A percentile compares a stretch with the other conserved stretches of the same genome.
phyloP scores from a whole-genome alignment of 1,140 invertebrate genomes.

The Drosophila kohkoa region DNA sequence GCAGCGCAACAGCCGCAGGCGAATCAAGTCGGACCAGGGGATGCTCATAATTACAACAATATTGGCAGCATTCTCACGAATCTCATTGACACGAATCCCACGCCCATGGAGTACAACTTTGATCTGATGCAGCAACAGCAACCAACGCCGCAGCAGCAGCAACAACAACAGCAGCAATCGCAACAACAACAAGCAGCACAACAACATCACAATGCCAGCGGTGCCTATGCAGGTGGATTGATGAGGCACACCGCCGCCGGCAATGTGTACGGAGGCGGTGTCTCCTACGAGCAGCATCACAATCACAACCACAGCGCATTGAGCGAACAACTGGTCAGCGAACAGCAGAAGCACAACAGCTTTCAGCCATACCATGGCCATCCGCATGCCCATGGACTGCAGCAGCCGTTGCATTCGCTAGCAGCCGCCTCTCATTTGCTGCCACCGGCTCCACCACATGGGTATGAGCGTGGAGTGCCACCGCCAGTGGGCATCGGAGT shows the following conservation, averaged over 20 bases:
- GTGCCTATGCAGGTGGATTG: slow-evolving; percentile 55
- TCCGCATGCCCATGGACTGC: slow-evolving; percentile 49
- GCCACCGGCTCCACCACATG: slow-evolving; percentile 71
- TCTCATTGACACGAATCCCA: slow-evolving; percentile 82
- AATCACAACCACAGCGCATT: slow-evolving; percentile 40
- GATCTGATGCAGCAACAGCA: slow-evolving; percentile 72
- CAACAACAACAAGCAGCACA: slow-evolving; percentile 56
- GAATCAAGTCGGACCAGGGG: slow-evolving; percentile 50
- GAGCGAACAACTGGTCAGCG: slow-evolving; percentile 60
- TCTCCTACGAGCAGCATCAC: slow-evolving; percentile 70
- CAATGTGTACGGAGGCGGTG: slow-evolving; percentile 65
- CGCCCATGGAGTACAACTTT: slow-evolving; percentile 81
- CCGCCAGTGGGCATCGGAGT: slow-evolving; percentile 49
- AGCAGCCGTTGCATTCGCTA: slow-evolving; percentile 63
- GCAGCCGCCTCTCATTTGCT: slow-evolving; percentile 61
- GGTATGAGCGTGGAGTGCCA: slow-evolving; percentile 57
- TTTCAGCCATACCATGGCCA: slow-evolving; percentile 76
- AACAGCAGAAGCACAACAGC: slow-evolving; percentile 83
- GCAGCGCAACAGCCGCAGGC: slow-evolving; percentile 54
- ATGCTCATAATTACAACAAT: slow-evolving; percentile 82
- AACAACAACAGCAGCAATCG: slow-evolving; percentile 58
- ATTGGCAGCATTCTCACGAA: slow-evolving; percentile 84
- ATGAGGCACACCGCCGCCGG: slow-evolving; percentile 61
- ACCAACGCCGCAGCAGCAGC: slow-evolving; percentile 38
- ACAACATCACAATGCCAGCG: slow-evolving; percentile 61